phyloP scores from a whole-genome alignment of 2,113 vertebrate genomes.

The Odontophorus gujanensis region DNA sequence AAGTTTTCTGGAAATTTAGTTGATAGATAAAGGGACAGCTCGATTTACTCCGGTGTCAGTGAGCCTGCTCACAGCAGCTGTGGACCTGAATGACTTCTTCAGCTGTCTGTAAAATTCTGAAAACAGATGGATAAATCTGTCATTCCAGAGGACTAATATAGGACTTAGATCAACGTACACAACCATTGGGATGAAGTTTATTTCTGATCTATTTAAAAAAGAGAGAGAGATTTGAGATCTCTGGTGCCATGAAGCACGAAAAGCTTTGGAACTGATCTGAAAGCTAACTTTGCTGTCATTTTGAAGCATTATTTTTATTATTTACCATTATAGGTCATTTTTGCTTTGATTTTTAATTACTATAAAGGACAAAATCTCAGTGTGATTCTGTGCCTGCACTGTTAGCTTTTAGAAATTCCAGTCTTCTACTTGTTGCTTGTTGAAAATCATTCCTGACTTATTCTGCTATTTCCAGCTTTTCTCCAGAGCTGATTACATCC shows the following conservation, averaged over 20 bases:
- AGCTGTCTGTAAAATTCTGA: neutral
- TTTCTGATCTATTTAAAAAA: neutral
- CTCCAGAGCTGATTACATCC: neutral
- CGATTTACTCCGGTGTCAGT: neutral
- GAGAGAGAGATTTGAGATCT: neutral
- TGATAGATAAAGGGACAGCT: neutral
- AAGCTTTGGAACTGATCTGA: neutral
- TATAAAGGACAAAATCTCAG: neutral
- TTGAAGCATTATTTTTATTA: neutral
- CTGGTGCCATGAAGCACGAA: neutral
- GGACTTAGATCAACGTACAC: neutral
- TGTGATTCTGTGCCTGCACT: neutral
- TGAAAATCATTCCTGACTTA: neutral
- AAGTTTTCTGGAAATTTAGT: neutral
- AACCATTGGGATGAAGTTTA: neutral
- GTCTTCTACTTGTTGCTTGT: neutral
- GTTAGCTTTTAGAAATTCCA: neutral
- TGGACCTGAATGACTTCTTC: neutral
- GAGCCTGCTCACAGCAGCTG: neutral
- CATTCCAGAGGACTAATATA: neutral
- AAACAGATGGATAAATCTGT: constrained; percentile 18
- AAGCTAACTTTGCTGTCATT: neutral
- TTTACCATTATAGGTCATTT: neutral
- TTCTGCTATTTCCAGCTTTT: neutral
- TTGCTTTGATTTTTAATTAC: neutral